Conservation (phyloP, 2,113 vertebrate species). For the Indri indri region DNA sequence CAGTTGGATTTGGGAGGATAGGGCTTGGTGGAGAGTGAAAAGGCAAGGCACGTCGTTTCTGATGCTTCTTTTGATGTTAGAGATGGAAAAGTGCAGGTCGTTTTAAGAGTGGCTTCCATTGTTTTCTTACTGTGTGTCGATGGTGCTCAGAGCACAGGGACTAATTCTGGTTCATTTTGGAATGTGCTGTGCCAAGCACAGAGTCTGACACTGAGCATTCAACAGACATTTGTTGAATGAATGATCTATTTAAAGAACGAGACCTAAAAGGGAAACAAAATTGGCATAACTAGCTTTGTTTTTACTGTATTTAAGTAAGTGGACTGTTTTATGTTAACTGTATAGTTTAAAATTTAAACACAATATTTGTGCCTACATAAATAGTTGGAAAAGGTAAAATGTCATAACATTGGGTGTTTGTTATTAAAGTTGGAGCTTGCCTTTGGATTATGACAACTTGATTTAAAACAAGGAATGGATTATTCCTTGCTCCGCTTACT, state of each 20-base stretch:
- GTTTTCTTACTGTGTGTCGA: neutral
- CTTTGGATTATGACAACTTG: conserved; percentile 76
- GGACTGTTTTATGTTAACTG: conserved; percentile 79
- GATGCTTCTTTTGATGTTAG: neutral
- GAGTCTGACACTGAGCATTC: conserved; percentile 11
- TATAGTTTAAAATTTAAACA: conserved; percentile 79
- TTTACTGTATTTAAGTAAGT: conserved; percentile 72
- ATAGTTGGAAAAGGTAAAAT: conserved; percentile 81
- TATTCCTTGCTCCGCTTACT: conserved; percentile 51
- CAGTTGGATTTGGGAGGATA: neutral
- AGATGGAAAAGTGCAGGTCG: neutral
- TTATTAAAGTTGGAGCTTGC: conserved; percentile 78
- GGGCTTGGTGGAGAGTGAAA: neutral
- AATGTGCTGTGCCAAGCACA: neutral
- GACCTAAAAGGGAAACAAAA: conserved; percentile 41
- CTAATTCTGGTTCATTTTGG: neutral
- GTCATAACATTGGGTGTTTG: conserved; percentile 80
- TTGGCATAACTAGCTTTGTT: conserved; percentile 64
- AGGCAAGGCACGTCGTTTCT: neutral
- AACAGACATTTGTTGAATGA: conserved; percentile 49
- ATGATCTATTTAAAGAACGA: conserved; percentile 70
- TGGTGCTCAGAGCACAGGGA: neutral
- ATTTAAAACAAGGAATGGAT: conserved; percentile 76
- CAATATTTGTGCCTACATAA: conserved; percentile 80
- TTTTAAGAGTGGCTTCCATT: neutral